A percentile compares a stretch with the other conserved stretches of the same genome.
Evolutionary conservation across 2,113 vertebrate species (phyloP).

Genomic region (Aleadryas rufinucha): DNA sequence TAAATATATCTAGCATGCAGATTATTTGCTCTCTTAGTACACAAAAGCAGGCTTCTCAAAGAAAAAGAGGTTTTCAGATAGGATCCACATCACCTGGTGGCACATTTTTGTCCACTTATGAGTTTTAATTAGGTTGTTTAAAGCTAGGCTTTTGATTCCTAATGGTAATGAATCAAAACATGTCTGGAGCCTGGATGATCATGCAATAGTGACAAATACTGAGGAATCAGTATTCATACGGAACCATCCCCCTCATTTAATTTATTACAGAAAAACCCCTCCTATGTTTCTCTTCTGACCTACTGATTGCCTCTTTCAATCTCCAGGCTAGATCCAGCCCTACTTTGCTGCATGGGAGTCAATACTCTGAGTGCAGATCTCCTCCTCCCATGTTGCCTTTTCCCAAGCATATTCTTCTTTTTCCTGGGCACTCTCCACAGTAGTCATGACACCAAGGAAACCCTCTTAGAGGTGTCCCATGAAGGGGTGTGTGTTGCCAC

Average conservation of each 20-base stretch:
- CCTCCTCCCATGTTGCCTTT: not conserved
- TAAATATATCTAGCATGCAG: not conserved
- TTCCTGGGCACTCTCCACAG: not conserved
- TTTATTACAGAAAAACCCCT: not conserved
- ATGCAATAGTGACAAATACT: not conserved
- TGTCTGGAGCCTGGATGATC: not conserved
- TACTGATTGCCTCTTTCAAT: not conserved
- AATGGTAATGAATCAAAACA: not conserved
- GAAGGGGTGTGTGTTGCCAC: rapidly evolving
- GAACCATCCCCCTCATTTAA: not conserved
- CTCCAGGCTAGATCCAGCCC: not conserved
- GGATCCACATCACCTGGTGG: not conserved
- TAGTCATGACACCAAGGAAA: not conserved
- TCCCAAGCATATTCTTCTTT: not conserved
- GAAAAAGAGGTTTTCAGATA: not conserved
- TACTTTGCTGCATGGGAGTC: not conserved
- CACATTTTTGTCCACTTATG: not conserved
- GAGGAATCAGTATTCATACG: not conserved
- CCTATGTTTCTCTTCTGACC: not conserved
- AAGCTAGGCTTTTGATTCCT: not conserved
- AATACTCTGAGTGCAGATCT: not conserved
- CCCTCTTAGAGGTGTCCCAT: not conserved
- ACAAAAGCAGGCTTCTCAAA: not conserved
- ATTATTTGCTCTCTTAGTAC: not conserved
- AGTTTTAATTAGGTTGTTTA: not conserved